phyloP scores from a whole-genome alignment of 2,888 invertebrate genomes.

The Plagodis dolabraria region DNA sequence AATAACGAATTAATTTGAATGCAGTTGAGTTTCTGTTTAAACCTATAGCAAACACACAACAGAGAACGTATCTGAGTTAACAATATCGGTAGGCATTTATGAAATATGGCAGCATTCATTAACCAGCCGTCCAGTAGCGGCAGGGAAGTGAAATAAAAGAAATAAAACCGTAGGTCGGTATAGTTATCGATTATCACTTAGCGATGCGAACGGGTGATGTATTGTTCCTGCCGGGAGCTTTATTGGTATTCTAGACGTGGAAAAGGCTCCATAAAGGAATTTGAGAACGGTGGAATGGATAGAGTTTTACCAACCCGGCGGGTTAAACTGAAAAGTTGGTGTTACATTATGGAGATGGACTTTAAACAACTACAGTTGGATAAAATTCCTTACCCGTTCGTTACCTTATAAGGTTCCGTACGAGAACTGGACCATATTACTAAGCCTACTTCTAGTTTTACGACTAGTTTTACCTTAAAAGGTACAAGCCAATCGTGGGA shows the following conservation, averaged over 20 bases:
- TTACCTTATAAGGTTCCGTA: too few species aligned
- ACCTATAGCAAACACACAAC: constrained; percentile 1
- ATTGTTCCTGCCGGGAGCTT: constrained; percentile 12
- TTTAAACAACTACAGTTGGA: too few species aligned
- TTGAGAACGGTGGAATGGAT: too few species aligned
- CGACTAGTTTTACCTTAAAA: too few species aligned
- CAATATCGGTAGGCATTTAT: constrained; percentile 10
- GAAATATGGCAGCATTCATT: constrained; percentile 32
- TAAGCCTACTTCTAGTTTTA: too few species aligned
- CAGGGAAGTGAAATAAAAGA: constrained; percentile 28
- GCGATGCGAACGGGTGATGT: constrained; percentile 17
- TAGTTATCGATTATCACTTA: constrained; percentile 45
- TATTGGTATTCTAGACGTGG: constrained; percentile 11
- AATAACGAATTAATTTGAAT: not conserved
- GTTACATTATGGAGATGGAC: too few species aligned
- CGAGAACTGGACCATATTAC: too few species aligned
- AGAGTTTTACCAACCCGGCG: too few species aligned
- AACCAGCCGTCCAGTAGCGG: not conserved
- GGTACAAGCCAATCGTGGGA: too few species aligned
- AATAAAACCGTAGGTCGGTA: constrained; percentile 19
- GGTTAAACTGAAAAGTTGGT: too few species aligned
- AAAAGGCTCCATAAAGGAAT: not conserved
- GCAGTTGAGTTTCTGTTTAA: constrained; percentile 2
- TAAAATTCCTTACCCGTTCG: too few species aligned
- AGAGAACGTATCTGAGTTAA: constrained; percentile 14